These are phyloP conservation scores for Nephrotoma guestfalica DNA, from an alignment of 2,888 invertebrate genomes.

Conservation along the genomic window DNA sequence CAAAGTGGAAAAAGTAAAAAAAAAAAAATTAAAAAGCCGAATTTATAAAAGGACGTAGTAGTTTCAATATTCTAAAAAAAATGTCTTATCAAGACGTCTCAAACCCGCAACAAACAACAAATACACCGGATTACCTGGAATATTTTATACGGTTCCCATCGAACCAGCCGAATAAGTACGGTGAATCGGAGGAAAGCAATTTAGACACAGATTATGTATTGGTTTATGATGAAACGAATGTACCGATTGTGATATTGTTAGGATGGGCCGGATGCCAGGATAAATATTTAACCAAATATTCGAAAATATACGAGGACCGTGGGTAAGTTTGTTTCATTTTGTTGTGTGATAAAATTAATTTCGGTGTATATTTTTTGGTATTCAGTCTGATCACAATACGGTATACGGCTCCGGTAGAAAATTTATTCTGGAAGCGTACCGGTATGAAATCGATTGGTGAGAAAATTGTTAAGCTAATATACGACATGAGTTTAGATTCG, in stretches of 20 bases:
- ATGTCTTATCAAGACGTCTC: not conserved
- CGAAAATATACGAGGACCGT: conserved; percentile 58
- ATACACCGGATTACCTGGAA: conserved; percentile 36
- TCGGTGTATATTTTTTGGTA: not conserved
- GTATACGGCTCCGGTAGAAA: conserved; percentile 53
- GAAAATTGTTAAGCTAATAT: conserved; percentile 46
- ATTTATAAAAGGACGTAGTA: not conserved
- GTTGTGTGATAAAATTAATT: not conserved
- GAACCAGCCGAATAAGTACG: conserved; percentile 31
- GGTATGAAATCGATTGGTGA: conserved; percentile 46
- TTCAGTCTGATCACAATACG: conserved; percentile 47
- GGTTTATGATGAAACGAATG: conserved; percentile 42
- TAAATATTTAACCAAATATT: conserved; percentile 61
- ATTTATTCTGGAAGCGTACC: conserved; percentile 45
- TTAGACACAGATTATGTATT: conserved; percentile 35
- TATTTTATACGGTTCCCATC: conserved; percentile 48
- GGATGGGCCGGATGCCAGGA: conserved; percentile 74
- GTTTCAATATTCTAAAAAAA: not conserved
- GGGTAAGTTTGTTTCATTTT: conserved; percentile 37
- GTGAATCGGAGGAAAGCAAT: conserved; percentile 19
- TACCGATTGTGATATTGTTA: conserved; percentile 54
- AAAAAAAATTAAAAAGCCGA: not conserved
- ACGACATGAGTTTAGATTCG: conserved; percentile 49
- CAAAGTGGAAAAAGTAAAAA: not conserved
- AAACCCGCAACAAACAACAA: not conserved